A percentile compares a stretch with the other conserved stretches of the same genome.
phyloP scores from a whole-genome alignment of 2,797 vertebrate genomes.

The Sciurus carolinensis region DNA sequence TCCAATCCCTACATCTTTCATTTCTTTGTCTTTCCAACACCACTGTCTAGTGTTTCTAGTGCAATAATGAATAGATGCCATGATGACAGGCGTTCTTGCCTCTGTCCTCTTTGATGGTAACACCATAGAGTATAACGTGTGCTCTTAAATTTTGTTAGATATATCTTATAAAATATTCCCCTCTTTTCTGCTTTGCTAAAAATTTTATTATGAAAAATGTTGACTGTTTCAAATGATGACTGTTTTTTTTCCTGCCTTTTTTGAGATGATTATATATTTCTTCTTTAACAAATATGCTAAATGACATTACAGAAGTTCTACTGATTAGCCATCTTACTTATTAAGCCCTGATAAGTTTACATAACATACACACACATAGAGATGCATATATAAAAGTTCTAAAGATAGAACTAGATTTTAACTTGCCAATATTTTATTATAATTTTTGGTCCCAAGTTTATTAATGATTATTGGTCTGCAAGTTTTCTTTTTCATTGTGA shows the following conservation, averaged over 20 bases:
- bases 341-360: not conserved
- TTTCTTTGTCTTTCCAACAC: slow-evolving; percentile 34
- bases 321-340: not conserved
- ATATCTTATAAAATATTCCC: slow-evolving; percentile 13
- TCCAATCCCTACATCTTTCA: not conserved
- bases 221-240: not conserved
- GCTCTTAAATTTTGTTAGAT: not conserved
- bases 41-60: not conserved
- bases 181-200: slow-evolving; percentile 55
- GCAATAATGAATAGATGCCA: not conserved
- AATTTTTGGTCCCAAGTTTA: not conserved
- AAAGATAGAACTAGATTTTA: slow-evolving; percentile 1
- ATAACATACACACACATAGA: not conserved
- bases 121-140: not conserved
- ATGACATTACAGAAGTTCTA: not conserved
- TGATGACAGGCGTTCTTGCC: not conserved
- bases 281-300: slow-evolving; percentile 15
- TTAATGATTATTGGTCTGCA: not conserved
- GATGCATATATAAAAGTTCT: not conserved
- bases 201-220: slow-evolving; percentile 20
- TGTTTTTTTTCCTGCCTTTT: not conserved
- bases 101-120: not conserved
- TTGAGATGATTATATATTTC: slow-evolving; percentile 25
- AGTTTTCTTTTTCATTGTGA: slow-evolving; percentile 45
- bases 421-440: slow-evolving; percentile 27